Percentiles rank a stretch among this genome's conserved stretches.
Evolutionary conservation across 2,888 invertebrate species (phyloP).

Genomic region (Lithophane ornitopus): DNA sequence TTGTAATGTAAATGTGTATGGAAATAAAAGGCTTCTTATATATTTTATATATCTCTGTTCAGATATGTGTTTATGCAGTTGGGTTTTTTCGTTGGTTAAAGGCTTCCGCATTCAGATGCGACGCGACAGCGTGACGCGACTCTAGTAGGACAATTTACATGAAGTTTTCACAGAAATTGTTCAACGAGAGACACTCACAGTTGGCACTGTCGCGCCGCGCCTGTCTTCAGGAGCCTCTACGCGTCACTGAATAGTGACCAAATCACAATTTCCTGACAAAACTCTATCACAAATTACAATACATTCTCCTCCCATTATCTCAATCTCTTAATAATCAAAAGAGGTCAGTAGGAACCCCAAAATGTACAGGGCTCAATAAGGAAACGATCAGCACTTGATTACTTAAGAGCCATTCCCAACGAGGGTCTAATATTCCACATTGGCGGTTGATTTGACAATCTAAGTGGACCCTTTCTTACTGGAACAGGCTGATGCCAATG

Average conservation of each 20-base stretch:
- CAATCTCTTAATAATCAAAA: constrained; percentile 38
- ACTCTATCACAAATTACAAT: neutral
- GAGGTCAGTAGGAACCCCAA: constrained; percentile 10
- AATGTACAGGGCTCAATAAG: constrained; percentile 49
- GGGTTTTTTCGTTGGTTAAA: no score
- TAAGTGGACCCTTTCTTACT: constrained; percentile 45
- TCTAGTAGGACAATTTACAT: no score
- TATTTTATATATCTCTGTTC: no score
- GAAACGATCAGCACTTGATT: constrained; percentile 48
- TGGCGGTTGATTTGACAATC: constrained; percentile 52
- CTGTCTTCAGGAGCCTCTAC: no score
- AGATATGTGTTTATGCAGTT: no score
- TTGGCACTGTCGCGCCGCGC: no score
- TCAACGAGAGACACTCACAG: no score
- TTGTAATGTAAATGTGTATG: no score
- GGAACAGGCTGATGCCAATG: constrained; percentile 19
- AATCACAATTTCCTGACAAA: neutral
- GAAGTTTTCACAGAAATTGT: no score
- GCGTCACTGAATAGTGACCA: neutral
- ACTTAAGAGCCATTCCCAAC: constrained; percentile 37
- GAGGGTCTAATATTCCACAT: constrained; percentile 59
- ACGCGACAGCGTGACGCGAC: no score
- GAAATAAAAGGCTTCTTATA: no score
- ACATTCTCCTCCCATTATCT: constrained; percentile 2
- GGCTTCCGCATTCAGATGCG: no score